Evolutionary conservation across 2,113 vertebrate species (phyloP), one percentile per base, ranked within the genome.

Genomic region (Dasyurus viverrinus): DNA sequence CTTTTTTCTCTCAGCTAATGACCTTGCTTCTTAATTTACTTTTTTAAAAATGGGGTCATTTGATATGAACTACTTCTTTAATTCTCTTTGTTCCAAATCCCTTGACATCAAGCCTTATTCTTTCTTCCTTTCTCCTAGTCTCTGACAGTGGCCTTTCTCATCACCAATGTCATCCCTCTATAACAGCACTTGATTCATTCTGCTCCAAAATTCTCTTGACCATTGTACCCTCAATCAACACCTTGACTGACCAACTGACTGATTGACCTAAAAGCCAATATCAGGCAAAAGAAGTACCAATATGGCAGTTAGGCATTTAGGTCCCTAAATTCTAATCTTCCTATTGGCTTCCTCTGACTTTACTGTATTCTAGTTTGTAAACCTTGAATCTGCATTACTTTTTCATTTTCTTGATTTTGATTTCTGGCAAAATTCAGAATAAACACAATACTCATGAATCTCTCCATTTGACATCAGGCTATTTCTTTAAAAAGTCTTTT

Each of bases 401-500:
- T n/a, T 19, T 84, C 23, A n/a, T 84, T 84, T 5, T 84, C 36
- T 23, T 84, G 36, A 84, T 8, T 42, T 19, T 84, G n/a, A 84
- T 19, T 84, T 84, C 36, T 84, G 36, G 68, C 16, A 42, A 84
- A 48, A 84, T 84, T 84, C n/a, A 6, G 6, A 42, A 84, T 84
- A 84, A 84, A 84, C 19, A 84, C n/a, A 84, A 42, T 84, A 42
- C 68, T 84, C 68, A 23, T 42, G 19, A 23, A 84, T 84, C 68
- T 84, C 36, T 84, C 68, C 68, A 84, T 19, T 84, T 84, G 68
- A 23, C 68, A 22, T 42, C 68, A 42, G 68, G 16, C 22, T 19
- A 42, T 84, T 84, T 84, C 68, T 84, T 84, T 84, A 84, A 84
- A 84, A 84, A 42, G n/a, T 84, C n/a, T 84, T 84, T 84, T 84